Base-by-base conservation (phyloP, 2,888 invertebrate species). In the Torymus texanus region DNA sequence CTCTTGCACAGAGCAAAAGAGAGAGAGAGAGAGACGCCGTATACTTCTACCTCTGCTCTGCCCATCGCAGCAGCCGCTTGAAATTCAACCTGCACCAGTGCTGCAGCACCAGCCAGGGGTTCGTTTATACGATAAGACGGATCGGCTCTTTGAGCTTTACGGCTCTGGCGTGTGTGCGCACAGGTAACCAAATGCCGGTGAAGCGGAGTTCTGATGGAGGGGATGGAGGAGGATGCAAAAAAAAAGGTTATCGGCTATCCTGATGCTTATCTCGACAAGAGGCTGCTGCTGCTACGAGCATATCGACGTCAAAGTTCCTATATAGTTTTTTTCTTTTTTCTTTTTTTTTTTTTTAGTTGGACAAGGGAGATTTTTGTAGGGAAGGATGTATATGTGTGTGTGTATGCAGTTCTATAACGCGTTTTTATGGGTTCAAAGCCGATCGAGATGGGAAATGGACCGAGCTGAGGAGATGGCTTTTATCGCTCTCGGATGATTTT, bases 41-140 rank as follows among this genome's bases (percentile, higher is more conserved):
- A 21, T 21, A 21, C 21, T 41, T 8, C 41, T 41, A 41, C 41
- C 41, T 41, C 41, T 41, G 41, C 41, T 8, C 41, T 41, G 41
- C 8, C 41, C 10, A 8, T 1, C 8, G 41, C 41, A 62, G 29
- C 16, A 62, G 29, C 16, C 24, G 41, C 76, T 77, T 71, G 77
- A 71, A 71, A 77, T 77, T 77, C 59, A 63, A 63, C 24, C 68
- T 62, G 56, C 68, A n/a, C 50, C 58, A 58, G 68, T 29, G 51
- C 59, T 75, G 75, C 75, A 68, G 24, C 61, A 11, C 8, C 5
- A 41, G 58, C 16, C 53, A 56, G 41, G 68, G 63, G 62, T 71
- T 75, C 67, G 68, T 75, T 75, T 77, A 71, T 71, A 53, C 63
- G 65, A 77, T 71, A 77, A 77, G 77, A 77, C 65, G 65, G 71